A percentile compares a stretch with the other conserved stretches of the same genome.
These are phyloP conservation scores for Tetranychus piercei DNA, from an alignment of 2,888 invertebrate species.

Conservation along the genomic window DNA sequence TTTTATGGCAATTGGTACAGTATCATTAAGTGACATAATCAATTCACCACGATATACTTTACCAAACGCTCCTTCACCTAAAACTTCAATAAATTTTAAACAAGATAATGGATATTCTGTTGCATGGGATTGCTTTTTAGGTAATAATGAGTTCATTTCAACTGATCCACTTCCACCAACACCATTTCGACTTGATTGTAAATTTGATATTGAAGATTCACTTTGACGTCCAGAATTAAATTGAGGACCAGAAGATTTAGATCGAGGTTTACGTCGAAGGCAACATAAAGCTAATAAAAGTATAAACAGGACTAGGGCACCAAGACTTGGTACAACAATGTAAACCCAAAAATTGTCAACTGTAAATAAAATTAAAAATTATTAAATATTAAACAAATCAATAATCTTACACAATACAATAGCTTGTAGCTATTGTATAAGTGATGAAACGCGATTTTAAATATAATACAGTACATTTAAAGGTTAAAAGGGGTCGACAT, in stretches of 20 bases:
- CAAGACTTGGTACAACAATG: slow-evolving; percentile 43
- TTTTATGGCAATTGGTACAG: slow-evolving; percentile 51
- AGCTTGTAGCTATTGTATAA: no score
- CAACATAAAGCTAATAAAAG: slow-evolving; percentile 28
- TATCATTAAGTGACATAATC: slow-evolving; percentile 32
- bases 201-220: neutral
- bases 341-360: slow-evolving; percentile 64
- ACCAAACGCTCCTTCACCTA: slow-evolving; percentile 92
- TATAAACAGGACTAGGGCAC: slow-evolving; percentile 29
- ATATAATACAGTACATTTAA: no score
- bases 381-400: neutral
- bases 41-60: slow-evolving; percentile 53
- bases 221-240: neutral
- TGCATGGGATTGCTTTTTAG: slow-evolving; percentile 39
- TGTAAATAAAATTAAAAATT: no score
- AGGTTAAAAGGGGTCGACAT: no score
- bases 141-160: slow-evolving; percentile 60
- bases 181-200: neutral
- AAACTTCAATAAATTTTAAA: slow-evolving; percentile 54
- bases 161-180: slow-evolving; percentile 36
- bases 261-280: slow-evolving; percentile 29
- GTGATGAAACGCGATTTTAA: no score
- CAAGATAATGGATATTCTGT: slow-evolving; percentile 56
- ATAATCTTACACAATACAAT: no score
- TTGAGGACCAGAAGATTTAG: slow-evolving; percentile 27